A percentile compares a stretch with the other conserved stretches of the same genome.
Conservation (phyloP, 2,797 vertebrate species). For the Pseudomugil tenellus region DNA sequence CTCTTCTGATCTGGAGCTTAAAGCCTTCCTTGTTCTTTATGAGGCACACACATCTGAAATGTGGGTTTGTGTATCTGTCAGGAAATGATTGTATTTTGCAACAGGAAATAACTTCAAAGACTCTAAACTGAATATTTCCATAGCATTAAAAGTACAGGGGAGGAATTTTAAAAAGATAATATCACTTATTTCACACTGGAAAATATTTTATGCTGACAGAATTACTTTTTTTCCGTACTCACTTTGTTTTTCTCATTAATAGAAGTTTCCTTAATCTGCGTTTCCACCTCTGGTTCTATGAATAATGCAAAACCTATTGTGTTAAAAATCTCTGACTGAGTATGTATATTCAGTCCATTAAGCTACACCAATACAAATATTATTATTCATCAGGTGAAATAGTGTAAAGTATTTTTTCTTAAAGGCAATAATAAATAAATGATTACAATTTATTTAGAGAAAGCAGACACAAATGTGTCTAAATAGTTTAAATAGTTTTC, state of each 20-base stretch:
- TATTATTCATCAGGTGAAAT: too few species aligned
- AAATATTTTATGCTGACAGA: constrained; percentile 3
- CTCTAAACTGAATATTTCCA: constrained; percentile 61
- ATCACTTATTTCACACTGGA: constrained; percentile 31
- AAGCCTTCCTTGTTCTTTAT: constrained; percentile 26
- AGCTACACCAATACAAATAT: too few species aligned
- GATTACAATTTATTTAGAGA: too few species aligned
- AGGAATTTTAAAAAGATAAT: constrained; percentile 17
- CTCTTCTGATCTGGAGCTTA: constrained; percentile 24
- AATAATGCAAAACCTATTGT: constrained; percentile 1
- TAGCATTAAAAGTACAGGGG: constrained; percentile 54
- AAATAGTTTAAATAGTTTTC: too few species aligned
- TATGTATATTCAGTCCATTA: constrained; percentile 5
- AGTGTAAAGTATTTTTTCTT: too few species aligned
- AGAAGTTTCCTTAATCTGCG: constrained; percentile 16
- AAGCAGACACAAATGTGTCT: too few species aligned
- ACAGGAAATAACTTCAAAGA: constrained; percentile 78
- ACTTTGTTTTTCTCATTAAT: constrained; percentile 36
- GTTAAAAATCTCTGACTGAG: too few species aligned
- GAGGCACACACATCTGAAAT: background rate
- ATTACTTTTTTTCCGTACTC: constrained; percentile 18
- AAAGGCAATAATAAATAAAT: too few species aligned
- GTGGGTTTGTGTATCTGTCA: constrained; percentile 55
- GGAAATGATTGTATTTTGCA: constrained; percentile 70
- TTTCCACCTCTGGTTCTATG: constrained; percentile 26